phyloP scores from a whole-genome alignment of 1,140 invertebrate species.

The Leptinotarsa defecta region DNA sequence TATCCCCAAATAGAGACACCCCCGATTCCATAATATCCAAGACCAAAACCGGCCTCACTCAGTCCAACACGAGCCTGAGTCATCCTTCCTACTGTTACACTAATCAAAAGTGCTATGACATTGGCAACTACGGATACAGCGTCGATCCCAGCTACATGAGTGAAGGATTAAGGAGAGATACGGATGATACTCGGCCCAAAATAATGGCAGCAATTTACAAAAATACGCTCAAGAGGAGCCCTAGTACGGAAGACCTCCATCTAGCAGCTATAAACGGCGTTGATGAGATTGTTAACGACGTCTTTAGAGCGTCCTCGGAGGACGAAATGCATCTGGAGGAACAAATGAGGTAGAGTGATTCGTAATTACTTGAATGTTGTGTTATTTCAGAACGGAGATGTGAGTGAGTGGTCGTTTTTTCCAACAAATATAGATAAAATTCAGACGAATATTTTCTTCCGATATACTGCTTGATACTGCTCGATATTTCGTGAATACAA shows the following conservation, averaged over 20 bases:
- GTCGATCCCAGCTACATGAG: conserved; percentile 62
- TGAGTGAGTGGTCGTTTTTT: too few species aligned
- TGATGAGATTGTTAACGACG: background rate
- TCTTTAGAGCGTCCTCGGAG: conserved; percentile 1
- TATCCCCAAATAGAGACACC: conserved; percentile 41
- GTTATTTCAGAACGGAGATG: too few species aligned
- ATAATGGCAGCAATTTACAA: conserved; percentile 70
- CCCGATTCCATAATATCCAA: conserved; percentile 32
- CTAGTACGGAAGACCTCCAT: conserved; percentile 24
- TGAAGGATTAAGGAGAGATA: conserved; percentile 56
- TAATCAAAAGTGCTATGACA: conserved; percentile 76
- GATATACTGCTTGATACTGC: too few species aligned
- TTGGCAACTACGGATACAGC: conserved; percentile 71
- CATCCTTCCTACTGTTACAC: conserved; percentile 76
- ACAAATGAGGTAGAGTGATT: conserved; percentile 4
- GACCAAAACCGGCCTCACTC: conserved; percentile 71
- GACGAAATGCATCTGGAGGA: background rate
- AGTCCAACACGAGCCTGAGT: conserved; percentile 75
- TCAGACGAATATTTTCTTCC: too few species aligned
- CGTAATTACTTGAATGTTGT: too few species aligned
- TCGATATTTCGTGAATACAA: too few species aligned
- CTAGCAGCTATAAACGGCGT: conserved; percentile 26
- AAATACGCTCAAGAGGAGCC: conserved; percentile 48
- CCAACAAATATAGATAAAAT: too few species aligned
- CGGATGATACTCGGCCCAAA: conserved; percentile 65